phyloP scores from a whole-genome alignment of 2,797 vertebrate species.

The Gadopsis bispinosus region DNA sequence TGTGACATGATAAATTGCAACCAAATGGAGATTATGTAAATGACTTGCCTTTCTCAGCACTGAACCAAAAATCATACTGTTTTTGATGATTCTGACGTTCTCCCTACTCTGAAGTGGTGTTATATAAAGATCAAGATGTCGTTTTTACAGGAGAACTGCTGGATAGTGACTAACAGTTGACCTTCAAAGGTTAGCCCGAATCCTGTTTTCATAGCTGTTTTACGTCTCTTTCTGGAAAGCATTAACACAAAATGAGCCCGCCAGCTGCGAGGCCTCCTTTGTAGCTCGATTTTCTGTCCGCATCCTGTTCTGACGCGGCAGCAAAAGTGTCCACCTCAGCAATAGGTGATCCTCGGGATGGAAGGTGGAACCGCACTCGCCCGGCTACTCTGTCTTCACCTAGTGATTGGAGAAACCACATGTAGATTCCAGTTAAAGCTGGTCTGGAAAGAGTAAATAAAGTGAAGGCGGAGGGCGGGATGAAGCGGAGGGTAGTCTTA shows the following conservation, averaged over 20 bases:
- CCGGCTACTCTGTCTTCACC: conserved; percentile 46
- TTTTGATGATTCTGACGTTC: conserved; percentile 20
- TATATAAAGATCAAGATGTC: conserved; percentile 36
- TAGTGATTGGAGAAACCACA: conserved; percentile 55
- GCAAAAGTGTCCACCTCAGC: conserved; percentile 68
- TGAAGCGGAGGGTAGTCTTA: conserved; percentile 45
- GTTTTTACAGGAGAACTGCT: conserved; percentile 51
- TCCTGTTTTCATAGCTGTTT: conserved; percentile 74
- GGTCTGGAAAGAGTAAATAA: conserved; percentile 43
- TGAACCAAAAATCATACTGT: conserved; percentile 27
- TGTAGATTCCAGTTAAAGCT: conserved; percentile 48
- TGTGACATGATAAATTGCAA: conserved; percentile 58
- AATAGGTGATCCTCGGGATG: conserved; percentile 64
- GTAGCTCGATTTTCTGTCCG: conserved; percentile 65
- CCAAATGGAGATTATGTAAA: conserved; percentile 64
- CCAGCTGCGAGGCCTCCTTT: conserved; percentile 51
- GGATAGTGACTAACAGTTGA: conserved; percentile 45
- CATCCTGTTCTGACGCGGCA: conserved; percentile 65
- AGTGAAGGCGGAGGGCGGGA: conserved; percentile 24
- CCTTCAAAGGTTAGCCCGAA: conserved; percentile 62
- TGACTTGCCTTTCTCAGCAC: conserved; percentile 26
- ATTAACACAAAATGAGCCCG: conserved; percentile 58
- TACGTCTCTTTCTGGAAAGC: conserved; percentile 63
- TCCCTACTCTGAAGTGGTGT: conserved; percentile 7
- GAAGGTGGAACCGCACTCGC: conserved; percentile 46